Conservation (phyloP, 2,797 vertebrate genomes). For the Hydrolagus colliei region DNA sequence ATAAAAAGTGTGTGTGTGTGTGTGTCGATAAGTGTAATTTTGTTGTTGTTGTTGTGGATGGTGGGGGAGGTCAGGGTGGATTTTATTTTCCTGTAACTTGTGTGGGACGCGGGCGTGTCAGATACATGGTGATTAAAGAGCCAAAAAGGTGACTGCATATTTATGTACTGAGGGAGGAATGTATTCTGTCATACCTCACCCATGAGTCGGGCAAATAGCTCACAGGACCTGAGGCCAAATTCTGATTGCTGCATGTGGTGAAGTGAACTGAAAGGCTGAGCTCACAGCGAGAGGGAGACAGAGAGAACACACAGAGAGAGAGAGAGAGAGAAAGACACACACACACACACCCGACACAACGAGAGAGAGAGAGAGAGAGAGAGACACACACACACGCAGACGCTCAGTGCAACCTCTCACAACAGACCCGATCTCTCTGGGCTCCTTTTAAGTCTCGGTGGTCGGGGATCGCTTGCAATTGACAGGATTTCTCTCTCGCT, state of each 20-base stretch:
- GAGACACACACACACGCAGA: slow-evolving; percentile 38
- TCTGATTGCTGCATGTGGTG: no score
- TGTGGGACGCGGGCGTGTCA: background rate
- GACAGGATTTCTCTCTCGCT: background rate
- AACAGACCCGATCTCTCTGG: background rate
- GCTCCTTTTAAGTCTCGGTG: no score
- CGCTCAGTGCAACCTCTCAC: background rate
- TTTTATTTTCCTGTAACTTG: background rate
- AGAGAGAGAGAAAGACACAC: slow-evolving; percentile 34
- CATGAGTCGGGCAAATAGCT: slow-evolving; percentile 71
- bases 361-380: slow-evolving; percentile 51
- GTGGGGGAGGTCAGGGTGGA: no score
- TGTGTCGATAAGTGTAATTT: no score
- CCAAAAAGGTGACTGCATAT: slow-evolving; percentile 69
- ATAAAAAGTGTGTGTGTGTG: no score
- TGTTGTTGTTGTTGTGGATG: no score
- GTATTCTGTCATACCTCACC: slow-evolving; percentile 76
- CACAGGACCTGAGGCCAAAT: slow-evolving; percentile 69
- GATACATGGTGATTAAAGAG: slow-evolving; percentile 42
- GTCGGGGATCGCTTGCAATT: background rate
- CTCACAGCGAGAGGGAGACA: slow-evolving; percentile 34
- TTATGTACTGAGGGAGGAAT: slow-evolving; percentile 90
- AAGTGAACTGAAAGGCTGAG: no score
- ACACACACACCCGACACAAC: slow-evolving; percentile 46
- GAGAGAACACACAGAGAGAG: slow-evolving; percentile 47